Percentiles rank a stretch among this genome's conserved stretches.
Evolutionary conservation across 2,113 vertebrate genomes (phyloP).

Genomic region (Diphyllodes magnificus): DNA sequence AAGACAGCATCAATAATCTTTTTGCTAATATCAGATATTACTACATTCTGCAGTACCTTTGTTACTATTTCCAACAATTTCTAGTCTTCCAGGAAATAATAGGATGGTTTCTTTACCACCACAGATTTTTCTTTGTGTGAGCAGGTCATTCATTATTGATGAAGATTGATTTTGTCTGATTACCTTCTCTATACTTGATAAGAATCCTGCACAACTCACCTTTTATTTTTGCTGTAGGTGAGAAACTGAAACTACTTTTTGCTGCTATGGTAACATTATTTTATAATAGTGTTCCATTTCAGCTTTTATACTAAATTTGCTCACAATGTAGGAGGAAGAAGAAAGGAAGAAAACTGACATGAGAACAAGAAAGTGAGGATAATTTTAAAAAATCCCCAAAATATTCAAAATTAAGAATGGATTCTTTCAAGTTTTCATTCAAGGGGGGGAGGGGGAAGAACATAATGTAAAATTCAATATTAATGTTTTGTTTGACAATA

Average conservation of each 20-base stretch:
- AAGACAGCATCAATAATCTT: not conserved
- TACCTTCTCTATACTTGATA: not conserved
- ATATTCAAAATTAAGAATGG: not conserved
- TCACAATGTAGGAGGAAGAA: not conserved
- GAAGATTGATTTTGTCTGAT: slow-evolving; percentile 1
- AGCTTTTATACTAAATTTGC: not conserved
- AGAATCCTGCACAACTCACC: not conserved
- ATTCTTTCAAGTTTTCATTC: not conserved
- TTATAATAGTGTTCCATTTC: not conserved
- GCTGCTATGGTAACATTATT: slow-evolving; percentile 7
- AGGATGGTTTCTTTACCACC: not conserved
- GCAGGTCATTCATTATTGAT: not conserved
- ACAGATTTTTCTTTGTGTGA: not conserved
- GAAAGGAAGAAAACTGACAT: not conserved
- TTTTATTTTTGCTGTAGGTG: slow-evolving; percentile 5
- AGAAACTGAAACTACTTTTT: slow-evolving; percentile 7
- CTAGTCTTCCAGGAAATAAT: not conserved
- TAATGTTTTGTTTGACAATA: not conserved
- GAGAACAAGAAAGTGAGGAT: not conserved
- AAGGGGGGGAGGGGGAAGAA: fast-evolving
- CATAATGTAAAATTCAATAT: not conserved
- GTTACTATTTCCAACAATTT: not conserved
- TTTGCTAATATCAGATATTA: not conserved
- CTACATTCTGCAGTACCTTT: not conserved
- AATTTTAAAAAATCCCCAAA: not conserved